A percentile compares a stretch with the other conserved stretches of the same genome.
Conservation (phyloP, 2,888 invertebrate genomes). For the Ophonus ardosiacus region DNA sequence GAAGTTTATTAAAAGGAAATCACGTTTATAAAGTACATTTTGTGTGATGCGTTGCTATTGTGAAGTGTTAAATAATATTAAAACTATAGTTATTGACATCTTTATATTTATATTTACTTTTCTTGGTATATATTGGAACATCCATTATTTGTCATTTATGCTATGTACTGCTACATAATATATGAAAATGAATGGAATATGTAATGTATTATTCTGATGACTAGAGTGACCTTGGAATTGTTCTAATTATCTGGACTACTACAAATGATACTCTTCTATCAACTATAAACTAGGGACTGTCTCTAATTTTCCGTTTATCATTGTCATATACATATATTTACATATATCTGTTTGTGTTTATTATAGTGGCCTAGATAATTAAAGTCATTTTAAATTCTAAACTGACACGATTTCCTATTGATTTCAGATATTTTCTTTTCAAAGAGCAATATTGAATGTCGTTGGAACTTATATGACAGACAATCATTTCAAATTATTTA, state of each 20-base stretch:
- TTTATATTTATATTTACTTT: background rate
- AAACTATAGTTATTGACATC: too few relatives aligned
- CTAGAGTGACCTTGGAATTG: background rate
- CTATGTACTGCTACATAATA: background rate
- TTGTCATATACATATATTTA: background rate
- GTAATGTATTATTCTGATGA: background rate
- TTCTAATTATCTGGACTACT: background rate
- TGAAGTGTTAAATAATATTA: too few relatives aligned
- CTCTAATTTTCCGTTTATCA: background rate
- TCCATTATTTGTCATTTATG: background rate
- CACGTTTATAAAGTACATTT: too few relatives aligned
- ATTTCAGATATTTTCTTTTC: background rate
- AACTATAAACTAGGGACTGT: background rate
- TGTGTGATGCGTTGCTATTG: too few relatives aligned
- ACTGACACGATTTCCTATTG: background rate
- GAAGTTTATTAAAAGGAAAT: too few relatives aligned
- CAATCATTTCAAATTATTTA: too few relatives aligned
- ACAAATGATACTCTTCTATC: background rate
- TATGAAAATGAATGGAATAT: background rate
- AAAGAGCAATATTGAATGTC: too few relatives aligned
- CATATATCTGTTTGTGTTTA: background rate
- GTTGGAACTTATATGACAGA: too few relatives aligned
- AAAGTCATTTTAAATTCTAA: background rate
- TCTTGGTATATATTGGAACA: background rate
- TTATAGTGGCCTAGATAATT: background rate